phyloP scores from a whole-genome alignment of 2,888 invertebrate genomes.

The Dexiosoma caninum region DNA sequence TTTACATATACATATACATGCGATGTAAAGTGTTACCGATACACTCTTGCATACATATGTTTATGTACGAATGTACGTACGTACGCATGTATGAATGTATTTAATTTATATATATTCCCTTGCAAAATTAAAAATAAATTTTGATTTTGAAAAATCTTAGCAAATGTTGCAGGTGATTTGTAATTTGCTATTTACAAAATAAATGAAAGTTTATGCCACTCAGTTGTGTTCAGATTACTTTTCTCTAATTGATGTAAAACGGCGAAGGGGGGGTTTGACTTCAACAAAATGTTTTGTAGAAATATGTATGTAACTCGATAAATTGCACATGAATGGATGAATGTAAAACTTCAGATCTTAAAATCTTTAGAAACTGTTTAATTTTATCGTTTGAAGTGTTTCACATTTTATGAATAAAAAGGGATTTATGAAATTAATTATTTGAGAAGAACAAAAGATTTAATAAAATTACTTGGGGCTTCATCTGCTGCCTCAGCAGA shows the following conservation, averaged over 20 bases:
- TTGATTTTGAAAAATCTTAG: not conserved
- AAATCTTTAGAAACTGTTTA: no score
- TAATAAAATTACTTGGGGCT: no score
- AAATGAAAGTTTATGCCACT: not conserved
- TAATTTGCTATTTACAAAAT: constrained; percentile 1
- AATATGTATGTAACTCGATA: not conserved
- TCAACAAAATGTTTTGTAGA: not conserved
- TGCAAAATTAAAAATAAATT: not conserved
- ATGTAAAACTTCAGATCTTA: no score
- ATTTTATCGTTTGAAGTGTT: no score
- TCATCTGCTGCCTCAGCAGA: no score
- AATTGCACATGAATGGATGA: no score
- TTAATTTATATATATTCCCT: constrained; percentile 4
- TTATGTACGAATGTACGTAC: not conserved
- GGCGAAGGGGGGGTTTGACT: not conserved
- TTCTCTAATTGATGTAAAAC: not conserved
- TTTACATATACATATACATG: constrained; percentile 34
- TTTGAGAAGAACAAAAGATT: no score
- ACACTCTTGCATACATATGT: not conserved
- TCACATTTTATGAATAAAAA: no score
- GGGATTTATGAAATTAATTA: no score
- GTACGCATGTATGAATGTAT: not conserved
- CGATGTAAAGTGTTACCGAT: no score
- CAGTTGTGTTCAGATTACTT: not conserved
- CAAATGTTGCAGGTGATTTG: constrained; percentile 7